These are phyloP conservation scores for Phyllotreta cruciferae DNA, from an alignment of 2,888 invertebrate species.

Conservation along the genomic window DNA sequence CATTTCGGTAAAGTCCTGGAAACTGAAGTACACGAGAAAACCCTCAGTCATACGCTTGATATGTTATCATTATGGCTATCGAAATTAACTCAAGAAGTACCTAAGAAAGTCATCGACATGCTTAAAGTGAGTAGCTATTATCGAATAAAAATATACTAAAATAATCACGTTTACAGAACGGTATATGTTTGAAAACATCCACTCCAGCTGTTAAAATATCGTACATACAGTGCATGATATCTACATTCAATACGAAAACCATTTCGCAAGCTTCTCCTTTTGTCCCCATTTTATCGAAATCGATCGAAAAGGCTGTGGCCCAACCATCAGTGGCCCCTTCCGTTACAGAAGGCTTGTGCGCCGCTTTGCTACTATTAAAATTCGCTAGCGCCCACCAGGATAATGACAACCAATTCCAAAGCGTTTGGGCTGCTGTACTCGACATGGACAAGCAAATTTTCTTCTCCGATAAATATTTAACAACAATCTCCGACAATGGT, in stretches of 20 bases:
- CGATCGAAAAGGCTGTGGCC: slow-evolving; percentile 76
- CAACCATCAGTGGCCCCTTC: slow-evolving; percentile 76
- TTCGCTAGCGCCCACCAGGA: slow-evolving; percentile 62
- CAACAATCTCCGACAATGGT: slow-evolving; percentile 74
- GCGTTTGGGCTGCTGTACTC: slow-evolving; percentile 74
- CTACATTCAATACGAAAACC: slow-evolving; percentile 67
- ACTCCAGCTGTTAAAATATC: slow-evolving; percentile 79
- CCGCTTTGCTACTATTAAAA: slow-evolving; percentile 72
- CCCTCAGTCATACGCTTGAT: slow-evolving; percentile 80
- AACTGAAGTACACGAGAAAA: slow-evolving; percentile 91
- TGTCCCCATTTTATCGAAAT: slow-evolving; percentile 70
- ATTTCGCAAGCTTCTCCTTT: slow-evolving; percentile 62
- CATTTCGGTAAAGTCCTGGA: slow-evolving; percentile 81
- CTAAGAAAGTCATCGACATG: slow-evolving; percentile 69
- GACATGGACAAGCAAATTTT: slow-evolving; percentile 82
- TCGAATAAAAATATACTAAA: background rate
- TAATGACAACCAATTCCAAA: slow-evolving; percentile 62
- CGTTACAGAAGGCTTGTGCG: slow-evolving; percentile 75
- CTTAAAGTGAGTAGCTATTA: slow-evolving; percentile 62
- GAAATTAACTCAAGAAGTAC: slow-evolving; percentile 70
- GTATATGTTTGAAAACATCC: slow-evolving; percentile 76
- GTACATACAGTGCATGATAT: slow-evolving; percentile 78
- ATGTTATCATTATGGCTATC: slow-evolving; percentile 82
- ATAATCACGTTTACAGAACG: slow-evolving; percentile 66
- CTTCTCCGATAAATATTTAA: slow-evolving; percentile 81